Base-by-base conservation (phyloP, 64 coral and sea anemone genomes). In the Montipora foliosa region DNA sequence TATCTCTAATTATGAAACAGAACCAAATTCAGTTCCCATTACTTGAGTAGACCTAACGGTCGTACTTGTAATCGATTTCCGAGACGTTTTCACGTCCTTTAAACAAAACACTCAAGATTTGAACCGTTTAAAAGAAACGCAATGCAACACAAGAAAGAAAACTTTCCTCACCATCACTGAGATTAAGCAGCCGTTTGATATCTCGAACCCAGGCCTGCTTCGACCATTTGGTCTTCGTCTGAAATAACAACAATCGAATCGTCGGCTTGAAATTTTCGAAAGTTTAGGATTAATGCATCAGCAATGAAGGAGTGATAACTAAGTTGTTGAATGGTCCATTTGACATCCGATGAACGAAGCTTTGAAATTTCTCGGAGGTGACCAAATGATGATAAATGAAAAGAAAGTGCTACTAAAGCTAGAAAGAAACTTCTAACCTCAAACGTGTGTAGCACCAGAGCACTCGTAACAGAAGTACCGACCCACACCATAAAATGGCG, bases 371-470 rank as follows among this genome's bases (percentile, higher is more conserved):
- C 37, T 37, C 37, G 37, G 37, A 37, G 37, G 37, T 37, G 37
- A 37, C 37, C 37, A 37, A 37, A 37, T 37, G 37, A 37, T 37
- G 37, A 37, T 37, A 37, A 37, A 37, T 37, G 0, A 37, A 37
- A 37, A 37, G 37, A 37, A 37, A 37, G 0, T 0, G 52, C 0
- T 55, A 0, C 52, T 6, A 55, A 55, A 55, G 52, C 37, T 37
- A 37, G 37, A 37, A 37, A 37, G 37, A 37, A 37, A 24, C 13
- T 49, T 14, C 22, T 94, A 89, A 98, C 97, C 94, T 99, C 92
- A 49, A 99, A 87, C 6, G 98, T 99, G n/a, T 99, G 98, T 2
- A 99, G 80, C 21, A 99, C 98, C 48, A 96, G 92, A 68, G 98
- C 95, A 76, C 76, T 90, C 17, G 92, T 72, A 60, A 94, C 88